Conservation (phyloP, 2,888 invertebrate genomes). For the Polia nebulosa region DNA sequence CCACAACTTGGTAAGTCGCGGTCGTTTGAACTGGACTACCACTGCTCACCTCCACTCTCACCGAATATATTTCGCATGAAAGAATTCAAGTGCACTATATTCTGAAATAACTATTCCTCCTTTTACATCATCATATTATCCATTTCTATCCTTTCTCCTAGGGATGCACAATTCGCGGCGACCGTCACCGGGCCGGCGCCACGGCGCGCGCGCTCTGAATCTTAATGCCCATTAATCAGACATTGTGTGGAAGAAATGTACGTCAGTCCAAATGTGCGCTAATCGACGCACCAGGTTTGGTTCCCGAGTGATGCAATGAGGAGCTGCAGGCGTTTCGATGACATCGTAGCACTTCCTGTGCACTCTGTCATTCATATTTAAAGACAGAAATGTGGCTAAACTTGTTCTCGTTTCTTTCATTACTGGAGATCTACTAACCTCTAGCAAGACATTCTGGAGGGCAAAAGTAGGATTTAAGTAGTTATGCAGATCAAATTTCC, state of each 20-base stretch:
- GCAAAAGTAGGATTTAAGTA: not conserved
- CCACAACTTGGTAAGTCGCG: too few species aligned
- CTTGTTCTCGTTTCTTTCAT: not conserved
- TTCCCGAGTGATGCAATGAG: slow-evolving; percentile 26
- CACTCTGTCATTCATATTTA: not conserved
- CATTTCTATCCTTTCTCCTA: not conserved
- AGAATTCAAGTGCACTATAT: too few species aligned
- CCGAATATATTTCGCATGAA: too few species aligned
- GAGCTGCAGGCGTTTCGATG: slow-evolving; percentile 6
- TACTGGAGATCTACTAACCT: not conserved
- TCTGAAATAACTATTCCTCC: not conserved
- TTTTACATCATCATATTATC: not conserved
- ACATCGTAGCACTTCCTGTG: not conserved
- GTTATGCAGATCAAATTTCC: too few species aligned
- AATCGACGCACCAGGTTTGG: slow-evolving; percentile 49
- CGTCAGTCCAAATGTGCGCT: slow-evolving; percentile 51
- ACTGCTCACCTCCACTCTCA: too few species aligned
- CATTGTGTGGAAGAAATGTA: slow-evolving; percentile 68
- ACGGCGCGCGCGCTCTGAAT: slow-evolving; percentile 70
- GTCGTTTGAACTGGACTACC: too few species aligned
- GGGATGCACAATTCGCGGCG: slow-evolving; percentile 60
- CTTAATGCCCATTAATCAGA: slow-evolving; percentile 77
- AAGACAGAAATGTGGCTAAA: not conserved
- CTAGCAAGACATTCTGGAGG: not conserved
- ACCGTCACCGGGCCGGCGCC: slow-evolving; percentile 66